Evolutionary conservation across 1,140 invertebrate species (phyloP), one percentile per base, ranked within the genome.

Genomic region (Cydia amplana): DNA sequence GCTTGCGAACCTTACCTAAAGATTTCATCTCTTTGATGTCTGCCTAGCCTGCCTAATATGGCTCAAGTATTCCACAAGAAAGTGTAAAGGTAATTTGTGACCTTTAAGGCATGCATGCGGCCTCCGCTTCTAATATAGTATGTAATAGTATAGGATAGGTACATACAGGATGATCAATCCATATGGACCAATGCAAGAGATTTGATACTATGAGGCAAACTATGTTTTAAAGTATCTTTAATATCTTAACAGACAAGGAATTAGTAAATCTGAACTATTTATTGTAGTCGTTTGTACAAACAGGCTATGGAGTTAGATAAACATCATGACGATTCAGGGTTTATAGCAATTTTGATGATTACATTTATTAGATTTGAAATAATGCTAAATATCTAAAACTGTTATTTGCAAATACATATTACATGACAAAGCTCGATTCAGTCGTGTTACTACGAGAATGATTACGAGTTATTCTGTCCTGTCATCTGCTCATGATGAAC

Each of bases 1-100:
- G 75, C 49, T 74, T 76, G 82, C 83, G 82, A 86, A 83, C 81
- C 78, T 77, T 82, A 84, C 82, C 81, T 46, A 63, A 43, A 85
- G 88, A 90, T 88, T 79, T 63, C 83, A 90, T 91, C 90, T 85
- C 76, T 75, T 89, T 85, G 85, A 89, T 86, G 85, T 82, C 80
- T 82, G 82, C 84, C 80, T 70, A 77, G 74, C 75, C 55, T 78
- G 78, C 82, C 84, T 82, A 85, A 86, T 84, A 72, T 72, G 75
- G 78, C 81, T 73, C 49, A 25, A 72, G 43, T 40, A 25, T 72
- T 74, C 78, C 78, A 60, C 55, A 60, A 60, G 55, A 60, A 60
- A 60, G 55, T 60, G 55, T 60, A 12, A 70, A 70, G n/a, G 65
- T 36, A 32, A 36, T 70, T 70, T 70, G 36, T 36, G 65, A 70